A percentile compares a stretch with the other conserved stretches of the same genome.
phyloP scores from a whole-genome alignment of 1,140 invertebrate genomes.

The Diabrotica virgifera region DNA sequence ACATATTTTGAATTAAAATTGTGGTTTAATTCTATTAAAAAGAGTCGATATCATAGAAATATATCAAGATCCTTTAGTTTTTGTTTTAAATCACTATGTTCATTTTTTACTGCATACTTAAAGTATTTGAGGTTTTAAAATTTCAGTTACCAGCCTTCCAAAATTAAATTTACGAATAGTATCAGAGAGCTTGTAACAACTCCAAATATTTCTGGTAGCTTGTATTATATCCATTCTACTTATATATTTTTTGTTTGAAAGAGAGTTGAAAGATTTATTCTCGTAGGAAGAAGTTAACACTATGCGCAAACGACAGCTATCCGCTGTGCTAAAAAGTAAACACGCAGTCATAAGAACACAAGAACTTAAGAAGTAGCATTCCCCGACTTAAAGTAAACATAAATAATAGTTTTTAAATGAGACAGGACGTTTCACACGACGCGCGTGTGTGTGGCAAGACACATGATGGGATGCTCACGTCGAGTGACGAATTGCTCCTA shows the following conservation, averaged over 20 bases:
- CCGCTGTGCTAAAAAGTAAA: neutral
- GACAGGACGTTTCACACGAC: conserved; percentile 48
- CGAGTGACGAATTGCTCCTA: conserved; percentile 48
- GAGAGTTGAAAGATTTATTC: neutral
- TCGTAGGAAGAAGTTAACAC: neutral
- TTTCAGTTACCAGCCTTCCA: too few relatives aligned
- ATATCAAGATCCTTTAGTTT: too few relatives aligned
- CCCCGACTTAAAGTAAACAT: conserved; percentile 41
- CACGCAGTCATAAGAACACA: neutral
- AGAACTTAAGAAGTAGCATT: conserved; percentile 17
- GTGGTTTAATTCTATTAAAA: too few relatives aligned
- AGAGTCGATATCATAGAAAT: too few relatives aligned
- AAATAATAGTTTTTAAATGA: conserved; percentile 54
- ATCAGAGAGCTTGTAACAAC: neutral
- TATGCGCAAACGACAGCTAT: neutral
- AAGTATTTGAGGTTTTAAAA: too few relatives aligned
- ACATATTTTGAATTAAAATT: too few relatives aligned
- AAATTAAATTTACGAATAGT: too few relatives aligned
- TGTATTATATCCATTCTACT: neutral
- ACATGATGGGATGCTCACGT: conserved; percentile 44
- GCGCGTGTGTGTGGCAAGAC: conserved; percentile 45
- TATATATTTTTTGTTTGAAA: neutral
- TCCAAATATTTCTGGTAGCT: neutral
- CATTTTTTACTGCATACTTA: too few relatives aligned
- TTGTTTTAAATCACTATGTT: too few relatives aligned